Conservation (phyloP, 2,113 vertebrate genomes). For the Crocuta crocuta region DNA sequence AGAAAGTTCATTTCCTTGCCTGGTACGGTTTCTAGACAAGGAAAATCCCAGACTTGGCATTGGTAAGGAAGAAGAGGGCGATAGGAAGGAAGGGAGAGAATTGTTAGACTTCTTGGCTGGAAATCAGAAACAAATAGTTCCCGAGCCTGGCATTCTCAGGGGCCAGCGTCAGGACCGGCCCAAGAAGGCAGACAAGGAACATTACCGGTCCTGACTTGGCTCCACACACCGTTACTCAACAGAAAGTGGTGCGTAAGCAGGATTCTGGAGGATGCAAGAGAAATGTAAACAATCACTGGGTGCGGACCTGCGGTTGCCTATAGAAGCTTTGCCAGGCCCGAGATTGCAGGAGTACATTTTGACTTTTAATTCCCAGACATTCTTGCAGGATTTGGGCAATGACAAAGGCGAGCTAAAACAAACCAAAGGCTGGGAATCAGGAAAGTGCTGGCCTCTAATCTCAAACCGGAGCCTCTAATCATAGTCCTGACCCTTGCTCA, state of each 20-base stretch:
- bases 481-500: not conserved
- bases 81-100: slow-evolving; percentile 77
- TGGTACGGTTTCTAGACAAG: slow-evolving; percentile 53
- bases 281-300: slow-evolving; percentile 57
- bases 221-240: slow-evolving; percentile 35
- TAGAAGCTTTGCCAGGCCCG: slow-evolving; percentile 31
- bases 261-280: slow-evolving; percentile 44
- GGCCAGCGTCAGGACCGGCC: slow-evolving; percentile 41
- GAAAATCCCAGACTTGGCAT: slow-evolving; percentile 77
- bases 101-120: slow-evolving; percentile 80
- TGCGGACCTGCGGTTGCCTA: slow-evolving; percentile 21
- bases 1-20: slow-evolving; percentile 79
- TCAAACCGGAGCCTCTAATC: slow-evolving; percentile 49
- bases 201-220: slow-evolving; percentile 54
- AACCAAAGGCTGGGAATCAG: not conserved
- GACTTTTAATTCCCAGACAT: slow-evolving; percentile 60
- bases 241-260: slow-evolving; percentile 71
- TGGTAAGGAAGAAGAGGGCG: slow-evolving; percentile 67
- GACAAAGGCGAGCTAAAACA: slow-evolving; percentile 27
- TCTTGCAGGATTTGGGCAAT: not conserved
- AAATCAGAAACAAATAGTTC: slow-evolving; percentile 81
- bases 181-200: slow-evolving; percentile 52
- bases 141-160: slow-evolving; percentile 67
- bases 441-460: slow-evolving; percentile 50
- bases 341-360: not conserved